Evolutionary conservation across 53 echinoderm and acorn worm species (phyloP).

Genomic region (Arbacia lixula): DNA sequence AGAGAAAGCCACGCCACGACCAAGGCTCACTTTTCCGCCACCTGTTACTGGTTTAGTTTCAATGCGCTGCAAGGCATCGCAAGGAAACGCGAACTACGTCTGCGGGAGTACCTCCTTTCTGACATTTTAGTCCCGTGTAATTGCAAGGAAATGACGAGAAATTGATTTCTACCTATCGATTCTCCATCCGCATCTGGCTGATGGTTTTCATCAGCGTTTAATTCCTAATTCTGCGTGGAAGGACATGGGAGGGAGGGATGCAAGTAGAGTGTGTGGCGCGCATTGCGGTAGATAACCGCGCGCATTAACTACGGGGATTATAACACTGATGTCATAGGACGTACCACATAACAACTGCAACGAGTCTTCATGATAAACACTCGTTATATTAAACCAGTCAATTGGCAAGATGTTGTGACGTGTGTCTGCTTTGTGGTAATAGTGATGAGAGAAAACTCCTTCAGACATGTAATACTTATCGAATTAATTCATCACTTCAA

Average conservation of each 20-base stretch:
- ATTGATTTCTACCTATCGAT: constrained; percentile 43
- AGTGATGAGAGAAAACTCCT: too few species aligned
- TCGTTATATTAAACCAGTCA: too few species aligned
- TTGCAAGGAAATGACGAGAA: constrained; percentile 40
- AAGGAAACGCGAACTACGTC: constrained; percentile 19
- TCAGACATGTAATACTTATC: too few species aligned
- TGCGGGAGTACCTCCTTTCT: background rate
- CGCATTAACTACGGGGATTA: too few species aligned
- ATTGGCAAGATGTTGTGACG: too few species aligned
- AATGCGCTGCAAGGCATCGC: constrained; percentile 18
- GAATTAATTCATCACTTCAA: too few species aligned
- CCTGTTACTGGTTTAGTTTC: constrained; percentile 30
- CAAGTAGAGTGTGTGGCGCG: too few species aligned
- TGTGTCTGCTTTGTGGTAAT: too few species aligned
- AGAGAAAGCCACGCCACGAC: background rate
- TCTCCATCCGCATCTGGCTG: constrained; percentile 10
- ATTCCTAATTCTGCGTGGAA: constrained; percentile 23
- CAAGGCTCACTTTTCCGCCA: background rate
- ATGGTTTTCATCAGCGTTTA: constrained; percentile 31
- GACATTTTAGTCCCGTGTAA: constrained; percentile 33
- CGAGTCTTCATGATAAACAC: too few species aligned
- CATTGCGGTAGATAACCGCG: too few species aligned
- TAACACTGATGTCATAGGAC: too few species aligned
- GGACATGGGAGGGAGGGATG: background rate
- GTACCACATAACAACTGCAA: too few species aligned